Evolutionary conservation across 2,888 invertebrate genomes (phyloP), one percentile per base, ranked within the genome.

Genomic region (Tetropium fuscum): DNA sequence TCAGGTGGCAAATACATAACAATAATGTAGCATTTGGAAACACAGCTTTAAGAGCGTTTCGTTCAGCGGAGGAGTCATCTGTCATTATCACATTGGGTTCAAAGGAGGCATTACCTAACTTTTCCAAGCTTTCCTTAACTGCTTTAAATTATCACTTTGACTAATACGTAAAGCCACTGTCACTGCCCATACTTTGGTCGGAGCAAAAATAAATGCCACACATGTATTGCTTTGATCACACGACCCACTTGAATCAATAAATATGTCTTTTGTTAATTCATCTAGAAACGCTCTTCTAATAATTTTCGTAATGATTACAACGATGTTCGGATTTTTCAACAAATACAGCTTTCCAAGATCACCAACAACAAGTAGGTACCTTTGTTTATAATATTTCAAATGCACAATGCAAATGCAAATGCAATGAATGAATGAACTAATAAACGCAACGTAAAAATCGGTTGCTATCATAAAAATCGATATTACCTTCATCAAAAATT

Each of bases 151-250:
- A 51, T 51, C 22, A 20, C 40, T 51, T 51, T 51, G 51, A 20
- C 51, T 38, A 20, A 40, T 20, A 48, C 34, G 36, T 34, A 48
- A 32, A 32, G 49, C 32, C 16, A 51, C 51, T 40, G 38, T 20
- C 8, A 40, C 51, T 6, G 38, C 51, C n/a, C 51, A 19, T 40
- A 40, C 51, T 51, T 51, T 51, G 40, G 51, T 10, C 7, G 40
- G 40, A 40, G 40, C 51, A 43, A 53, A 53, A 32, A 53, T 30
- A 53, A 53, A 53, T 30, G 43, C 27, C 15, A 53, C 53, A 43
- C 18, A 19, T 25, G 53, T 53, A 53, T 53, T 53, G 53, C 53
- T 53, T 30, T 53, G 44, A 5, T 53, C 53, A 19, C 43, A 53
- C 3, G 53, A 53, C 30, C 22, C 22, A 22, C 22, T 22, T 22